Percentiles rank a stretch among this genome's conserved stretches.
Evolutionary conservation across 1,140 invertebrate genomes (phyloP).

Genomic region (Bombus superbus): DNA sequence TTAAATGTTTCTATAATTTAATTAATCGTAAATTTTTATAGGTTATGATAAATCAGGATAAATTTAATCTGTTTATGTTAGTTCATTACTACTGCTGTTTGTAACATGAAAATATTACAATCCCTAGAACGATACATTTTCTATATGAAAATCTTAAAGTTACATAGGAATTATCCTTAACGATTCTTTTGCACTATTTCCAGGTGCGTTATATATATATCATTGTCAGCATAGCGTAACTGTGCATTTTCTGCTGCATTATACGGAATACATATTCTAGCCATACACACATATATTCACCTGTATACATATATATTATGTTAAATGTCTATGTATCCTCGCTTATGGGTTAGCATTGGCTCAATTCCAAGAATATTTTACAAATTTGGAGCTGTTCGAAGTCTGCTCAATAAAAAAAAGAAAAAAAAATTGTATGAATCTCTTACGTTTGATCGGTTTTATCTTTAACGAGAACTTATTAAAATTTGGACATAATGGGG

Average conservation of each 20-base stretch:
- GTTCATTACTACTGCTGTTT: background rate
- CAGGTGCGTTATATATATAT: background rate
- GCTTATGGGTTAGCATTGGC: background rate
- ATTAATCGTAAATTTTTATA: background rate
- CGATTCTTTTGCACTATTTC: background rate
- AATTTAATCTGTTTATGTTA: background rate
- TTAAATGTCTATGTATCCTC: background rate
- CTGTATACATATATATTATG: conserved; percentile 1
- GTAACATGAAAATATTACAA: background rate
- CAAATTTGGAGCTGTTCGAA: background rate
- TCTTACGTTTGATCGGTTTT: background rate
- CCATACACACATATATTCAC: background rate
- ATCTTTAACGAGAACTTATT: background rate
- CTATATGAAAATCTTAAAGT: background rate
- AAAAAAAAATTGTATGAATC: background rate
- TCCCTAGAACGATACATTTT: background rate
- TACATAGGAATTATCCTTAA: background rate
- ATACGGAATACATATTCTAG: background rate
- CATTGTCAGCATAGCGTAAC: background rate
- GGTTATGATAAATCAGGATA: background rate
- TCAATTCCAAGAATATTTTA: background rate
- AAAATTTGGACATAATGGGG: conserved; percentile 72
- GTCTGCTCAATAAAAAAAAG: background rate
- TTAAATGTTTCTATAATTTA: background rate
- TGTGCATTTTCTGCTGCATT: background rate